Conservation (phyloP, 2,888 invertebrate species). For the Drosophila vallismaia region DNA sequence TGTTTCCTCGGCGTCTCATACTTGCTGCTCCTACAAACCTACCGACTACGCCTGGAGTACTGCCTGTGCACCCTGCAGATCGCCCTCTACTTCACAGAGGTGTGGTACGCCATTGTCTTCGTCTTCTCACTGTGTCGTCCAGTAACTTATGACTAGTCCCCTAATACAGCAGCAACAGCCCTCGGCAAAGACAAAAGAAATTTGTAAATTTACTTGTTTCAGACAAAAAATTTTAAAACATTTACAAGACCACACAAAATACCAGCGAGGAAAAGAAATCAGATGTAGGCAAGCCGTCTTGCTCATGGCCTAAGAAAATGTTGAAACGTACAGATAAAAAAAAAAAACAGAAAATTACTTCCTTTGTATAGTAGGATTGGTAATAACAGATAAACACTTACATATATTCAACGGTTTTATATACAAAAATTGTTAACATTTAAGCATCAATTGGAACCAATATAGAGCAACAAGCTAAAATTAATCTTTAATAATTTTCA, state of each 20-base stretch:
- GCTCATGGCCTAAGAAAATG: slow-evolving; percentile 38
- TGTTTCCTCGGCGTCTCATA: slow-evolving; percentile 93
- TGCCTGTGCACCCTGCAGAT: slow-evolving; percentile 94
- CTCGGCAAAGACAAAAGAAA: not conserved
- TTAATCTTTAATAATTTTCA: slow-evolving; percentile 72
- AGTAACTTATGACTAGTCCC: slow-evolving; percentile 85
- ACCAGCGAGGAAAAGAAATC: slow-evolving; percentile 12
- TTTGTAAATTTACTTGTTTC: slow-evolving; percentile 21
- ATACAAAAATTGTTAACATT: slow-evolving; percentile 76
- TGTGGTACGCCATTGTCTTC: slow-evolving; percentile 87
- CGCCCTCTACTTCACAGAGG: slow-evolving; percentile 88
- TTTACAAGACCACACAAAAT: slow-evolving; percentile 33
- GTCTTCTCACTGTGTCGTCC: slow-evolving; percentile 87
- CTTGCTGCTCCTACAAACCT: slow-evolving; percentile 94
- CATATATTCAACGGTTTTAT: slow-evolving; percentile 64
- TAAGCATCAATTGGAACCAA: slow-evolving; percentile 82
- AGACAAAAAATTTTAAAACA: slow-evolving; percentile 55
- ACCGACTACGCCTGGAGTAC: slow-evolving; percentile 93
- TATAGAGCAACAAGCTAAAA: slow-evolving; percentile 71
- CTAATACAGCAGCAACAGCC: slow-evolving; percentile 40
- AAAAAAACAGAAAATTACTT: slow-evolving; percentile 42
- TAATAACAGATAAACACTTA: slow-evolving; percentile 51
- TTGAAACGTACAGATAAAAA: slow-evolving; percentile 37
- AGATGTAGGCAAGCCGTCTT: slow-evolving; percentile 33
- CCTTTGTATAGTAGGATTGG: slow-evolving; percentile 46